A percentile compares a stretch with the other conserved stretches of the same genome.
These are phyloP conservation scores for Cherax destructor DNA, from an alignment of 1,140 invertebrate species.

Conservation along the genomic window DNA sequence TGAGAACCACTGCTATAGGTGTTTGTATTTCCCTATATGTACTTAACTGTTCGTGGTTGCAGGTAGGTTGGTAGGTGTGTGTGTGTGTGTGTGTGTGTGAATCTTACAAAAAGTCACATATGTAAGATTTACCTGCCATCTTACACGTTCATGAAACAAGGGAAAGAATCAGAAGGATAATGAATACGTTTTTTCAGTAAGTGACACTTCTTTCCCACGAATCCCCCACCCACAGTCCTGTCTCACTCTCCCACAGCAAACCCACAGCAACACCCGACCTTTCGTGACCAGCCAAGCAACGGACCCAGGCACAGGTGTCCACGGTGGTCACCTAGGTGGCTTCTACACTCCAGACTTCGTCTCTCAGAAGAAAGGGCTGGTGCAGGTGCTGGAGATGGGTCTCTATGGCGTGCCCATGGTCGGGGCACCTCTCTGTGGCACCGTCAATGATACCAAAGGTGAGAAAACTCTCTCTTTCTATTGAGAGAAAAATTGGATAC, in stretches of 20 bases:
- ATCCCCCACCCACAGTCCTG: not conserved
- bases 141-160: too few species aligned
- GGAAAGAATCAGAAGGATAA: too few species aligned
- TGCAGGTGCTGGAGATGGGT: constrained; percentile 73
- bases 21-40: too few species aligned
- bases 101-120: not conserved
- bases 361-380: constrained; percentile 47
- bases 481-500: not conserved
- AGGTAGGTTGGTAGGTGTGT: too few species aligned
- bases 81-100: not conserved
- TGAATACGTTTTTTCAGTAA: too few species aligned
- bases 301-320: constrained; percentile 38
- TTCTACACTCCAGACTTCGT: constrained; percentile 28
- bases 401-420: constrained; percentile 76
- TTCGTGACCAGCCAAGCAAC: constrained; percentile 63
- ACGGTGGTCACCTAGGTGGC: constrained; percentile 53
- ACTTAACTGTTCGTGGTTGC: too few species aligned
- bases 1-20: too few species aligned
- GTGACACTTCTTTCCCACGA: not conserved
- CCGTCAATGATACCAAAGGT: constrained; percentile 46
- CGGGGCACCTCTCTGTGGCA: constrained; percentile 77
- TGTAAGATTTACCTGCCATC: too few species aligned
- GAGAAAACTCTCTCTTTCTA: not conserved
- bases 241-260: not conserved
- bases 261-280: constrained; percentile 2